These are phyloP conservation scores for Caenorhabditis sp. DNA, from an alignment of 2,888 invertebrate species.

Conservation along the genomic window DNA sequence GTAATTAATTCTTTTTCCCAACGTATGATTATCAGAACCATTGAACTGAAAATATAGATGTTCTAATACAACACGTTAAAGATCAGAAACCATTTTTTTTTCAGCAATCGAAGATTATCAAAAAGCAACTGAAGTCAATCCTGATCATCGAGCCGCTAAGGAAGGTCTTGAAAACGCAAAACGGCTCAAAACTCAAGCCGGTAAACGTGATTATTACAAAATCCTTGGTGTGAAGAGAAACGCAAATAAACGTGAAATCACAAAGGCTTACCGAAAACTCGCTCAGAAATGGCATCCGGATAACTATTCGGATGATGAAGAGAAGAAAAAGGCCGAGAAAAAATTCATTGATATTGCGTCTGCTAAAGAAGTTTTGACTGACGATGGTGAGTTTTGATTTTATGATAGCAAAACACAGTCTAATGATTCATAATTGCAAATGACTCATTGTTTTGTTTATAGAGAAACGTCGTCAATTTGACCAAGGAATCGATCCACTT, in stretches of 20 bases:
- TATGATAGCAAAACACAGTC: too few relatives aligned
- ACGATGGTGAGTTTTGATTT: conserved; percentile 74
- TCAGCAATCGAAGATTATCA: conserved; percentile 86
- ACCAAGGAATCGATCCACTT: conserved; percentile 92
- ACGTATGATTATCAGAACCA: too few relatives aligned
- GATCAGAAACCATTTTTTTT: too few relatives aligned
- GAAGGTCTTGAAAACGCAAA: conserved; percentile 88
- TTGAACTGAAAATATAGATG: too few relatives aligned
- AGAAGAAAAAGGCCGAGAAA: conserved; percentile 82
- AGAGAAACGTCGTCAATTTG: conserved; percentile 92
- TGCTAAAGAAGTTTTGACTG: conserved; percentile 89
- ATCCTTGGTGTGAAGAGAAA: conserved; percentile 87
- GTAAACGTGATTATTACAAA: conserved; percentile 95
- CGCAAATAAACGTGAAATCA: conserved; percentile 89
- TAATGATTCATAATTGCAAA: neutral
- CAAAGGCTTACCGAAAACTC: conserved; percentile 92
- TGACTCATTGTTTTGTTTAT: conserved; percentile 71
- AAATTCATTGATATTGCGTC: conserved; percentile 98
- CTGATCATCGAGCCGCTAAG: conserved; percentile 82
- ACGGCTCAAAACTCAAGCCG: conserved; percentile 88
- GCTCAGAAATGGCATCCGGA: conserved; percentile 99
- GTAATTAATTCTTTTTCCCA: too few relatives aligned
- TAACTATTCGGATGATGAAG: conserved; percentile 84
- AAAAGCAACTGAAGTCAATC: conserved; percentile 84
- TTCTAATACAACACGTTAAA: too few relatives aligned